Conservation (phyloP, 2,888 invertebrate genomes). For the Synanthedon myopaeformis region DNA sequence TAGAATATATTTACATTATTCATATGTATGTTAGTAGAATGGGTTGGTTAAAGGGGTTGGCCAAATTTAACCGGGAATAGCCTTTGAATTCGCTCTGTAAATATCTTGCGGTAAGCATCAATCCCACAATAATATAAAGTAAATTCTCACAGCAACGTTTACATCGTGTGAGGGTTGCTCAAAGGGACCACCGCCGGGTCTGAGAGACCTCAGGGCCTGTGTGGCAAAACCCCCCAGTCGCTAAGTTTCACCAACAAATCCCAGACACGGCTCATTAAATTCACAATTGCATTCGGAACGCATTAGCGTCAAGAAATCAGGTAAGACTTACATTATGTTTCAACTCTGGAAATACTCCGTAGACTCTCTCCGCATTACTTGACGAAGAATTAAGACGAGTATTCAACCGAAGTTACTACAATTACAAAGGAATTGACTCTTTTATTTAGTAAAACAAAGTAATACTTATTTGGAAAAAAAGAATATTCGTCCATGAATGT, state of each 20-base stretch:
- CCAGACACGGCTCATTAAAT: constrained; percentile 26
- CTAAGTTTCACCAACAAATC: constrained; percentile 14
- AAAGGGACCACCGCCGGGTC: constrained; percentile 2
- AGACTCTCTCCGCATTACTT: no score
- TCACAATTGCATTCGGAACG: constrained; percentile 19
- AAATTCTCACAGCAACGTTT: background rate
- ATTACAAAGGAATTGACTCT: no score
- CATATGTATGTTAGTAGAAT: no score
- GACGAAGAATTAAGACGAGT: no score
- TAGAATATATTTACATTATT: no score
- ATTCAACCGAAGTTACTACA: no score
- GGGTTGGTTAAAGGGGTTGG: background rate
- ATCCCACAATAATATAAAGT: background rate
- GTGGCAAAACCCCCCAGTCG: constrained; percentile 11
- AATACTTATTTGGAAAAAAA: no score
- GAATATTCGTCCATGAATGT: no score
- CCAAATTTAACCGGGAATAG: background rate
- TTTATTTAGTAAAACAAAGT: no score
- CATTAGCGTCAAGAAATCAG: constrained; percentile 16
- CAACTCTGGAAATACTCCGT: background rate
- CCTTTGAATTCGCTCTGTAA: background rate
- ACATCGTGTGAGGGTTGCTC: constrained; percentile 6
- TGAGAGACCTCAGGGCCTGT: constrained; percentile 4
- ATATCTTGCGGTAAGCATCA: background rate
- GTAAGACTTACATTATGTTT: constrained; percentile 2